Percentiles rank a stretch among this genome's conserved stretches.
phyloP scores from a whole-genome alignment of 2,113 vertebrate genomes.

The Campylomormyrus tamandua region DNA sequence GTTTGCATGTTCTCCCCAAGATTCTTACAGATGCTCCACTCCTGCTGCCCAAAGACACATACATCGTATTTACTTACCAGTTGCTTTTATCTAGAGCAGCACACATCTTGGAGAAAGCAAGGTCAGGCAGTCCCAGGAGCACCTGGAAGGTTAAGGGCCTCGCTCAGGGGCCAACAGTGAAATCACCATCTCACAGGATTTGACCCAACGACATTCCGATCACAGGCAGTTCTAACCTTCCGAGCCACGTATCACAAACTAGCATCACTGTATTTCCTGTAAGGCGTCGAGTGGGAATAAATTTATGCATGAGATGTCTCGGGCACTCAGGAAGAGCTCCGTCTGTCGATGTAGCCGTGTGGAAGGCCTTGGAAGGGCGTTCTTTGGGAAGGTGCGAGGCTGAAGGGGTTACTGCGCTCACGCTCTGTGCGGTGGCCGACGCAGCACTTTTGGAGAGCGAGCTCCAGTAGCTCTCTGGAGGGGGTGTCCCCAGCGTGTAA shows the following conservation, averaged over 20 bases:
- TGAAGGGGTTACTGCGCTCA: neutral
- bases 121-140: neutral
- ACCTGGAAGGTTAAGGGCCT: neutral
- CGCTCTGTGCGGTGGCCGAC: neutral
- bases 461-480: slow-evolving; percentile 23
- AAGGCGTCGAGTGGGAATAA: neutral
- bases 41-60: neutral
- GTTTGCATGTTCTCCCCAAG: neutral
- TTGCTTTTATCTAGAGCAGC: neutral
- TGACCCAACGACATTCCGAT: neutral
- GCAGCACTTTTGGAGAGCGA: neutral
- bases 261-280: neutral
- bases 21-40: neutral
- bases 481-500: slow-evolving; percentile 22
- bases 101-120: neutral
- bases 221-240: neutral
- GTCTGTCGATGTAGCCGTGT: neutral
- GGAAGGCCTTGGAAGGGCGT: neutral
- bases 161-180: neutral
- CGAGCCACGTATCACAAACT: neutral
- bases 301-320: neutral
- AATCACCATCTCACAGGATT: neutral
- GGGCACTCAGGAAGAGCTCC: neutral
- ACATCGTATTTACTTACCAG: neutral
- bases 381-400: neutral